Percentiles rank a stretch among this genome's conserved stretches.
phyloP scores from a whole-genome alignment of 2,797 vertebrate species.

The Loriculus beryllinus region DNA sequence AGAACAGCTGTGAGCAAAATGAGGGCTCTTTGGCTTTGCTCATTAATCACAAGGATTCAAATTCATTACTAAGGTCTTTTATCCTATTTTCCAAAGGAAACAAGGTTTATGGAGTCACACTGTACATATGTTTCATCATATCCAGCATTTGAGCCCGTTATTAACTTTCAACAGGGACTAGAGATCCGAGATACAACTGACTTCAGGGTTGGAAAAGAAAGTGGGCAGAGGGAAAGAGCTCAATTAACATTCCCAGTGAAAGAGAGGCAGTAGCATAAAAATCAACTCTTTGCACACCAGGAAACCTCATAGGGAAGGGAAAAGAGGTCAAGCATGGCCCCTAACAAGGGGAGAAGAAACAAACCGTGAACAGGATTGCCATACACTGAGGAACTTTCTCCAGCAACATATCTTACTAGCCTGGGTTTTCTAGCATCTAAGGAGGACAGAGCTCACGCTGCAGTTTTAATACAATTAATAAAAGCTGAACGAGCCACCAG shows the following conservation, averaged over 20 bases:
- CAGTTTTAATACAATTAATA: conserved; percentile 50
- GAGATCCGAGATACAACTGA: not conserved
- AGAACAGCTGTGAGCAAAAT: not conserved
- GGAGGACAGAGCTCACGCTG: not conserved
- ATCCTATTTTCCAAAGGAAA: not conserved
- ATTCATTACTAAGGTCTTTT: not conserved
- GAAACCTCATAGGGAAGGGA: not conserved
- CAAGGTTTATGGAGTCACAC: not conserved
- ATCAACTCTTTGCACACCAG: not conserved
- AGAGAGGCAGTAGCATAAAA: conserved; percentile 16
- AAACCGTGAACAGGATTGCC: not conserved
- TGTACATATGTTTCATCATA: accelerated
- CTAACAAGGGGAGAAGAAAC: not conserved
- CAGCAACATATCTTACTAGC: not conserved
- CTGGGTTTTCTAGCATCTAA: not conserved
- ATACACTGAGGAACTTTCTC: not conserved
- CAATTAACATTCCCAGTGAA: not conserved
- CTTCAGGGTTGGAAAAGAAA: not conserved
- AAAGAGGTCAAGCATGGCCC: not conserved
- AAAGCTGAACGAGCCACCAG: conserved; percentile 43
- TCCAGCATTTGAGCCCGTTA: not conserved
- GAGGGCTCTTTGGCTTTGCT: not conserved
- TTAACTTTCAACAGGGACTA: not conserved
- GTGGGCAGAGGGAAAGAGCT: not conserved
- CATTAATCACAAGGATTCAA: not conserved